A percentile compares a stretch with the other conserved stretches of the same genome.
Conservation (phyloP, 2,888 invertebrate genomes). For the Plusia festucae region DNA sequence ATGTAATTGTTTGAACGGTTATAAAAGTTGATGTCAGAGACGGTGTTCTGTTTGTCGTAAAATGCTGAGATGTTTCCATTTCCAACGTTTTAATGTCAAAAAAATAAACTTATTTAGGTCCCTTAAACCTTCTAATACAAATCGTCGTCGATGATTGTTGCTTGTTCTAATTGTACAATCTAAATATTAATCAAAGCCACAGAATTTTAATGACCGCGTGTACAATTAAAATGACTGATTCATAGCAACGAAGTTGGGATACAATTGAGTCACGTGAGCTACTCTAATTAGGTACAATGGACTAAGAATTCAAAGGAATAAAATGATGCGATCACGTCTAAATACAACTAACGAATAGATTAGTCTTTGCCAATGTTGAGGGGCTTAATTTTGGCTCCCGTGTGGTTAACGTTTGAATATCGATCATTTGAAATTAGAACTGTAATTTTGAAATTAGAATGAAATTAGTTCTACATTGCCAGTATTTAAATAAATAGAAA, state of each 20-base stretch:
- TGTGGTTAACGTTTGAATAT: slow-evolving; percentile 7
- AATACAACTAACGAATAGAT: slow-evolving; percentile 67
- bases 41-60: slow-evolving; percentile 88
- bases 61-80: slow-evolving; percentile 82
- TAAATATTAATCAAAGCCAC: slow-evolving; percentile 71
- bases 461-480: background rate
- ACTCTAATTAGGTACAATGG: slow-evolving; percentile 74
- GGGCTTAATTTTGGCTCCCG: slow-evolving; percentile 20
- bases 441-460: slow-evolving; percentile 2
- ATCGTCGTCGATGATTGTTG: slow-evolving; percentile 52
- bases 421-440: background rate
- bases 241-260: slow-evolving; percentile 71
- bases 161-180: slow-evolving; percentile 62
- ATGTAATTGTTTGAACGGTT: slow-evolving; percentile 89
- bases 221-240: slow-evolving; percentile 81
- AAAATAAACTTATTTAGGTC: slow-evolving; percentile 60
- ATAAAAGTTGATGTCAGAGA: slow-evolving; percentile 88
- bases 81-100: slow-evolving; percentile 71
- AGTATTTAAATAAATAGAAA: background rate
- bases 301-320: slow-evolving; percentile 66
- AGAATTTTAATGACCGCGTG: slow-evolving; percentile 68
- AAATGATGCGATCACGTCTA: slow-evolving; percentile 76
- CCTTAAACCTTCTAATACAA: slow-evolving; percentile 28
- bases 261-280: slow-evolving; percentile 73
- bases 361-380: slow-evolving; percentile 29